These are phyloP conservation scores for Limnothrissa miodon DNA, from an alignment of 2,113 vertebrate genomes.

Conservation along the genomic window DNA sequence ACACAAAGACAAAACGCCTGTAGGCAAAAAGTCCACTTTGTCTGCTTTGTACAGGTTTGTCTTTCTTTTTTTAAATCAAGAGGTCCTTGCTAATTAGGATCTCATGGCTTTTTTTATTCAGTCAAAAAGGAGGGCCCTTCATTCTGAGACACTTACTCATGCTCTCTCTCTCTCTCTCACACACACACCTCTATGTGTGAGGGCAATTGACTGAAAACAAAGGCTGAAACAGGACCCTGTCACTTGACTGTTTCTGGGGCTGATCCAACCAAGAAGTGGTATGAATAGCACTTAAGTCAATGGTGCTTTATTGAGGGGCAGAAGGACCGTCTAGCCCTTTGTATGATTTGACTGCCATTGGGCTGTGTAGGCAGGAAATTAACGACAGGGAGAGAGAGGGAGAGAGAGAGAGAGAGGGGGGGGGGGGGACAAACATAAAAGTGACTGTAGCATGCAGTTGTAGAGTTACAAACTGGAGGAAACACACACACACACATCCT, in stretches of 20 bases:
- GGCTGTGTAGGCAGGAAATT: background rate
- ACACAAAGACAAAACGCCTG: background rate
- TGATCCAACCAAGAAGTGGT: constrained; percentile 10
- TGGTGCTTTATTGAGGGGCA: background rate
- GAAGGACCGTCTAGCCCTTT: background rate
- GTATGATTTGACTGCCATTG: background rate
- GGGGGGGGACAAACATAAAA: background rate
- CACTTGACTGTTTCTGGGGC: constrained; percentile 28
- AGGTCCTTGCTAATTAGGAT: background rate
- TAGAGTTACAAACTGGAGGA: background rate
- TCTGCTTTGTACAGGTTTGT: background rate
- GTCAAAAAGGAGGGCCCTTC: background rate
- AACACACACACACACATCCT: background rate
- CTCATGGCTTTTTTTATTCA: background rate
- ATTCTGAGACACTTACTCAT: background rate
- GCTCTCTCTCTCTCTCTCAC: background rate
- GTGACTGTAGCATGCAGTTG: background rate
- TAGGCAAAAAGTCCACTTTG: background rate
- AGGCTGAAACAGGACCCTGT: background rate
- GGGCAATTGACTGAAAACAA: constrained; percentile 1
- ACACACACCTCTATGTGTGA: background rate
- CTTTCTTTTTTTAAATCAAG: background rate
- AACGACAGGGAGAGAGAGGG: background rate
- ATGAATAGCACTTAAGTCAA: constrained; percentile 20
- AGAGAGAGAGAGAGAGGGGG: background rate